Evolutionary conservation across 2,797 vertebrate species (phyloP), one percentile per base, ranked within the genome.

Genomic region (Mareca penelope): DNA sequence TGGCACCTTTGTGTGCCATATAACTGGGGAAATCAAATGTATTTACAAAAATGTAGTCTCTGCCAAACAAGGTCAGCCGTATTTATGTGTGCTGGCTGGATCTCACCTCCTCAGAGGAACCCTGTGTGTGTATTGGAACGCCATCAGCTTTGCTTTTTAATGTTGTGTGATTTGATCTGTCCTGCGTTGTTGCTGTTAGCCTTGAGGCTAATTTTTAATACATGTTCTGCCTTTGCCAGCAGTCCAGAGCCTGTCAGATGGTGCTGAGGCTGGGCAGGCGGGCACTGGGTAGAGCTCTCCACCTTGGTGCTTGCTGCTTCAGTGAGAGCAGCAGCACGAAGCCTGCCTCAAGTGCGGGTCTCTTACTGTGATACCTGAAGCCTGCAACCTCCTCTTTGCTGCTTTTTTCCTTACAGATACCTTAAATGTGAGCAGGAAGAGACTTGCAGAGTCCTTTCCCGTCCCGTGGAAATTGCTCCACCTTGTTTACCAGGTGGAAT

Each of bases 11-110:
- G 7, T 80, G 53, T 94, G 75, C 61, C 56, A 21, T 67, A 3
- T 33, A 75, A 31, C 85, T 42, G 61, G 89, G 78, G 75, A 94
- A 95, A 94, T 80, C 44, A 90, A 90, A 82, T 42, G 35, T 75
- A 85, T 90, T 95, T 90, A 50, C 28, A 82, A 77, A 92, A 90
- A 19, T 28, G 8, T 59, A 16, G 64, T 84, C 53, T 60, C 31
- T 94, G 93, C 90, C 84, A 87, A 57, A 57, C 50, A 59, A 42
- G 87, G 79, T 85, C 65, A 81, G 29, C 71, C 0, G 0, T 78
- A 53, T 92, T 94, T 89, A 44, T 78, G 19, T 33, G 72, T 2
- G 12, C 81, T 94, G 92, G 53, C 87, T 89, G 72, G 79, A 78
- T 94, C 72, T 89, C 65, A 6, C 65, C 69, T 83, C 65, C 87